phyloP scores from a whole-genome alignment of 2,797 vertebrate species.

The Rousettus madagascariensis region DNA sequence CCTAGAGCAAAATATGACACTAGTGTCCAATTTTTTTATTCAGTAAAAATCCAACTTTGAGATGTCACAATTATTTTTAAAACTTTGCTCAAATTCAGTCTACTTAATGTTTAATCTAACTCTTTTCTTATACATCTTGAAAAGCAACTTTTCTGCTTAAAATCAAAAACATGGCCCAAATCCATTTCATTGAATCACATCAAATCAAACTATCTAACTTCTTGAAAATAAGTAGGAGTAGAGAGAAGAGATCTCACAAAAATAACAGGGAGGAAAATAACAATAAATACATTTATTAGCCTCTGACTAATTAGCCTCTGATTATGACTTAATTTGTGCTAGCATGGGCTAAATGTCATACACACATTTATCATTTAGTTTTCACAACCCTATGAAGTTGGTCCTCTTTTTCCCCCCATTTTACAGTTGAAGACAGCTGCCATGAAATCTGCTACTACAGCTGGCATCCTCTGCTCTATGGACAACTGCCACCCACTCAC shows the following conservation, averaged over 20 bases:
- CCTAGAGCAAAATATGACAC: neutral
- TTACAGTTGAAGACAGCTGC: neutral
- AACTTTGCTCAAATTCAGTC: constrained; percentile 19
- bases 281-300: neutral
- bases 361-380: neutral
- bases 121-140: neutral
- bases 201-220: neutral
- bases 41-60: constrained; percentile 50
- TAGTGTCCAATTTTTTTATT: constrained; percentile 6
- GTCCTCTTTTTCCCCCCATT: neutral
- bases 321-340: neutral
- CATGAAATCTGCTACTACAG: neutral
- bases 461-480: no score
- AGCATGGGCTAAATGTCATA: neutral
- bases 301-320: neutral
- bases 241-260: neutral
- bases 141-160: neutral
- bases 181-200: neutral
- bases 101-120: neutral
- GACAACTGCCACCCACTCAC: neutral
- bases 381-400: neutral
- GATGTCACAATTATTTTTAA: constrained; percentile 19
- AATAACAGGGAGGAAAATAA: neutral
- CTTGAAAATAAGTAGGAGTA: constrained; percentile 22
- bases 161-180: neutral